These are phyloP conservation scores for Lochmaea capreae DNA, from an alignment of 2,888 invertebrate species.

Conservation along the genomic window DNA sequence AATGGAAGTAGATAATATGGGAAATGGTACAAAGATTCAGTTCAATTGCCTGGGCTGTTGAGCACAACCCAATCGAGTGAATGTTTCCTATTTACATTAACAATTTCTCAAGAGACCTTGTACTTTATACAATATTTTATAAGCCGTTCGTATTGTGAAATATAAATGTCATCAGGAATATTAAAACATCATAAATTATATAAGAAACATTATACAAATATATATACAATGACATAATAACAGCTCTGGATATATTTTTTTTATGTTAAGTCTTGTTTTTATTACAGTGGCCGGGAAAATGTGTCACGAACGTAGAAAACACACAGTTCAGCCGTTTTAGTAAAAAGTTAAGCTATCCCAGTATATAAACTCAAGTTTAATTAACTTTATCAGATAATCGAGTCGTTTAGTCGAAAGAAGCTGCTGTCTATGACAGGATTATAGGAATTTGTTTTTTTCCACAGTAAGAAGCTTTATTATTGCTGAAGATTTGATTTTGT, in stretches of 20 bases:
- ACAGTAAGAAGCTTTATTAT: background rate
- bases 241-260: background rate
- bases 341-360: background rate
- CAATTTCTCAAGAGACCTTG: background rate
- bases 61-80: no score
- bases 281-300: background rate
- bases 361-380: background rate
- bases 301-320: background rate
- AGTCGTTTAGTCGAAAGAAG: background rate
- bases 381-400: constrained; percentile 5
- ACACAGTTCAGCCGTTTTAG: background rate
- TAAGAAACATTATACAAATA: no score
- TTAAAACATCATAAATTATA: background rate
- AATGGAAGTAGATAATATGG: no score
- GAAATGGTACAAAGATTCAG: no score
- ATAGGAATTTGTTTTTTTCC: background rate
- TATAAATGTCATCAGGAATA: background rate
- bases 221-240: background rate
- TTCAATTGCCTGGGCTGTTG: no score
- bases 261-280: background rate
- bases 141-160: background rate
- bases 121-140: background rate
- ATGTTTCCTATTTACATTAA: background rate
- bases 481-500: background rate
- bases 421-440: background rate